Percentiles rank a stretch among this genome's conserved stretches.
These are phyloP conservation scores for Lutraria rhynchaena DNA, from an alignment of 1,140 invertebrate genomes.

Conservation along the genomic window DNA sequence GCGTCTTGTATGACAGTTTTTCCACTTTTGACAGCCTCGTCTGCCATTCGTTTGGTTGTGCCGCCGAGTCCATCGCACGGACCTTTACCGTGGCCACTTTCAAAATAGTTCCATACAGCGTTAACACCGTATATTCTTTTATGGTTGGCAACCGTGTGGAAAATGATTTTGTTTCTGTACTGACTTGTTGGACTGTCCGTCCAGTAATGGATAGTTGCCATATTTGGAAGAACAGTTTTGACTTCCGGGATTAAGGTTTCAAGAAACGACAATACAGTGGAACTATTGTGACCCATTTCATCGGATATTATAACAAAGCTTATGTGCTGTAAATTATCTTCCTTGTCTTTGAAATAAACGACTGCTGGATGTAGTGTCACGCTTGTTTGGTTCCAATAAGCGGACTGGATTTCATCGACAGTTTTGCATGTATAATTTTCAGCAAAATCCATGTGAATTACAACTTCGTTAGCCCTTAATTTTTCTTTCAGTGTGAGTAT, in stretches of 20 bases:
- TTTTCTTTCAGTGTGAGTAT: constrained; percentile 33
- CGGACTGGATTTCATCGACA: no score
- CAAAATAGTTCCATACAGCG: constrained; percentile 47
- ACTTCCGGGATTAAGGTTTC: constrained; percentile 20
- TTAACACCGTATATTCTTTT: constrained; percentile 26
- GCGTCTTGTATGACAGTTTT: constrained; percentile 66
- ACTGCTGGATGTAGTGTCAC: constrained; percentile 57
- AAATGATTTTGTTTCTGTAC: constrained; percentile 21
- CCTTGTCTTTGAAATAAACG: no score
- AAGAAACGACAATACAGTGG: no score
- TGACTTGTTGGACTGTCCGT: no score
- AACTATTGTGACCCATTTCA: no score
- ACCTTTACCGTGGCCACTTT: no score
- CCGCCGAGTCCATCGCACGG: no score
- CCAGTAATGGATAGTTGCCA: constrained; percentile 45
- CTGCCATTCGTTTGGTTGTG: constrained; percentile 57
- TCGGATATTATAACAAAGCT: no score
- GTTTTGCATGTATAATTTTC: constrained; percentile 52
- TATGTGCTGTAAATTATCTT: no score
- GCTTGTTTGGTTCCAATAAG: no score
- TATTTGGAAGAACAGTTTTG: constrained; percentile 1
- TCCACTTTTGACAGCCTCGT: no score
- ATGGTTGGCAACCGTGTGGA: constrained; percentile 26
- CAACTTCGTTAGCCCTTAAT: constrained; percentile 22
- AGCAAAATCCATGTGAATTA: constrained; percentile 62